Evolutionary conservation across 2,797 vertebrate species (phyloP), one percentile per base, ranked within the genome.

Genomic region (Sebastes diploproa): DNA sequence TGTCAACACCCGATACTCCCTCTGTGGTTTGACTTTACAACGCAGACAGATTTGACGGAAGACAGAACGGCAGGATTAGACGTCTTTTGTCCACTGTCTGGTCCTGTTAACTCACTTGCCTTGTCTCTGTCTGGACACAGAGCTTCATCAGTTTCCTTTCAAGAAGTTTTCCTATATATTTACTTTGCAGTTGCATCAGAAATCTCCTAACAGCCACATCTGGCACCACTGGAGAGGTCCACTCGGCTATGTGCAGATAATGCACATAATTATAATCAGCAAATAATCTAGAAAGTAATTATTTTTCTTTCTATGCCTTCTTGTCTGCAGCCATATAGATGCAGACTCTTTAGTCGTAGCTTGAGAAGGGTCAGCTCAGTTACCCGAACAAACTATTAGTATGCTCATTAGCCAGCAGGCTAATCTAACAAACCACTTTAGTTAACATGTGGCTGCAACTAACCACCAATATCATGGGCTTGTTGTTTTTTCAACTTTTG

Each of bases 1-100:
- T n/a, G 81, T 90, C 88, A 87, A 90, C 90, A 92, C 75, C 50
- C 18, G 92, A 95, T 90, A 91, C 86, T 68, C 79, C 77, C 70
- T 59, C 77, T 81, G 85, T 29, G 82, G 85, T 89, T 85, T 86
- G 90, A 84, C 83, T 85, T 91, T 86, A 89, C 87, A 78, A 62
- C 38, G 60, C 38, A 71, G 86, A 80, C 79, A 60, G 81, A 90
- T 89, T 83, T 78, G 77, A 89, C 9, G 25, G 75, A 71, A 36
- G 72, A 81, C 58, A 30, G 74, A 42, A 34, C 0, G 14, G 23
- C 14, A n/a, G 62, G 32, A 59, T 54, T 73, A 36, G 72, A 6
- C 61, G 32, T 29, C 83, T 80, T 78, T 81, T 74, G 46, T 81
- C 75, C 34, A 16, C 42, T 30, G 66, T 79, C 71, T 84, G 82